Evolutionary conservation across 2,888 invertebrate species (phyloP), one percentile per base, ranked within the genome.

Genomic region (Cephus rjabovi): DNA sequence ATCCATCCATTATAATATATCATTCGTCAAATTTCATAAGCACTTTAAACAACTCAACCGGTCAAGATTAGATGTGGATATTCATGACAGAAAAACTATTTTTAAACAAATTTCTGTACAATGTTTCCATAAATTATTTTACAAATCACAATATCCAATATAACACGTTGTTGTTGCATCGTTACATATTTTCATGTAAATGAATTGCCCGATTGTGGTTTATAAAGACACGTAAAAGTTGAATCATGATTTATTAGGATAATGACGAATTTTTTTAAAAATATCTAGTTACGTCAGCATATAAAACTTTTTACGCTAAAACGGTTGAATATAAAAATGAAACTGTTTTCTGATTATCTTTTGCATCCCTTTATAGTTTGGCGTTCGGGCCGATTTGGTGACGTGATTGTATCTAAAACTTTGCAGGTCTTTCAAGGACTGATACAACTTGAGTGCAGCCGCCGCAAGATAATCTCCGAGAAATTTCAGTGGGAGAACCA

Each of bases 401-500:
- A 33, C 37, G 34, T 12, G 23, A 34, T 77, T 70, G 77, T 68
- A 74, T 74, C 69, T 56, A 34, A 12, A 1, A 30, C 34, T 35
- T n/a, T 69, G 74, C 56, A 69, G 74, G 77, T 77, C 75, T 75
- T 23, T 23, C 34, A 37, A 73, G 68, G 56, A 78, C 73, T 37
- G 68, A 78, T 78, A 75, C 76, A 30, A 12, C 76, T 76, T 73
- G 40, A 35, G 73, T 73, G 30, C 75, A 73, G 77, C 74, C 81
- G 77, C 71, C 76, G 73, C 76, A 78, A 77, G 56, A 76, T 76
- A 77, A 77, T 79, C 73, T 78, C 73, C 69, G 34, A 76, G 77
- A 76, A 77, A 81, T 79, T 79, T 75, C 76, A 77, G 81, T 81
- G 81, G 81, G 81, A 79, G 79, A 81, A 81, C 79, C 79, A 77